Conservation (phyloP, 2,888 invertebrate species). For the Abscondita cerata region DNA sequence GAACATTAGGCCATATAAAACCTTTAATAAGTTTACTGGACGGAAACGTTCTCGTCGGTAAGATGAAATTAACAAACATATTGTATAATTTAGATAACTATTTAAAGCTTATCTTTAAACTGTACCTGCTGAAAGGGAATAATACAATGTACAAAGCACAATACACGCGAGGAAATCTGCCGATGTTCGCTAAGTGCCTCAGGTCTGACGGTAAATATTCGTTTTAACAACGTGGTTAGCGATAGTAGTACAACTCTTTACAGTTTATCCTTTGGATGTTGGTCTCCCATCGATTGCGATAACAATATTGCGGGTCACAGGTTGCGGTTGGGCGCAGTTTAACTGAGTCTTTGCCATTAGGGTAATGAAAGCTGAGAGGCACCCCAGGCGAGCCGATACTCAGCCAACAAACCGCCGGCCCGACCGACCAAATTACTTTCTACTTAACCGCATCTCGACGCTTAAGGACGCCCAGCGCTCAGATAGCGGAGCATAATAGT, state of each 20-base stretch:
- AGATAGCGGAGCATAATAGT: constrained; percentile 51
- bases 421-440: constrained; percentile 56
- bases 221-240: constrained; percentile 24
- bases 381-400: constrained; percentile 55
- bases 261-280: constrained; percentile 27
- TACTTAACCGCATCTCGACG: constrained; percentile 55
- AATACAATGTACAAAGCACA: constrained; percentile 29
- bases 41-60: background rate
- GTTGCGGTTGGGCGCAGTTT: constrained; percentile 36
- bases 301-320: constrained; percentile 35
- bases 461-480: constrained; percentile 49
- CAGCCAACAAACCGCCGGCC: constrained; percentile 56
- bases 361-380: constrained; percentile 54
- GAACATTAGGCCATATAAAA: background rate
- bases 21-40: background rate
- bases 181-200: constrained; percentile 23
- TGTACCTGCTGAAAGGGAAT: constrained; percentile 26
- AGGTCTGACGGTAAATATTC: constrained; percentile 26
- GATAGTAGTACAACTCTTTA: constrained; percentile 32
- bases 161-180: constrained; percentile 27
- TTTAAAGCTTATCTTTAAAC: constrained; percentile 24
- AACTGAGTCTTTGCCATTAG: constrained; percentile 47
- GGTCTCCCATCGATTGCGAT: constrained; percentile 33
- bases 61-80: constrained; percentile 6
- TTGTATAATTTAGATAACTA: constrained; percentile 11